Conservation (phyloP, 2,113 vertebrate genomes). For the Poeciliopsis retropinna region DNA sequence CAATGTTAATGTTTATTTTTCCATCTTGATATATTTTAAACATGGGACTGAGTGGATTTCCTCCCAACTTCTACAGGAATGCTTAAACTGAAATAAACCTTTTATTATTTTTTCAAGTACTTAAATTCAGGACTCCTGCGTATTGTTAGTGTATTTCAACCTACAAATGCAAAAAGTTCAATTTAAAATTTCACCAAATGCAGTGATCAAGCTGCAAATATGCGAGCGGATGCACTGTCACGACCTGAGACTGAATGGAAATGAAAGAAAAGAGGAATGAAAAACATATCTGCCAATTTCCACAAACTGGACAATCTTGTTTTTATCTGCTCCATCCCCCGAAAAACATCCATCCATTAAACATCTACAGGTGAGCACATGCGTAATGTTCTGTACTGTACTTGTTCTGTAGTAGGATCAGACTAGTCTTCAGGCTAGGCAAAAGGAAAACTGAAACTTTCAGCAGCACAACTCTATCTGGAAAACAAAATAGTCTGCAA, state of each 20-base stretch:
- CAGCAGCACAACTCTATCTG: slow-evolving; percentile 17
- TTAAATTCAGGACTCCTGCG: too few species aligned
- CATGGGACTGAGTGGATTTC: background rate
- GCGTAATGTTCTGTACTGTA: too few species aligned
- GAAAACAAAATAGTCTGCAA: background rate
- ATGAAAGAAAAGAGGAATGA: too few species aligned
- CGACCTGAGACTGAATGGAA: background rate
- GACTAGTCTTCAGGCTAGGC: background rate
- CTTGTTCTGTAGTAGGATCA: too few species aligned
- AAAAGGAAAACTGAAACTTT: background rate
- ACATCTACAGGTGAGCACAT: background rate
- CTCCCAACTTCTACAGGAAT: background rate
- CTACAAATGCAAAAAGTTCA: background rate
- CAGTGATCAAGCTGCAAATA: background rate
- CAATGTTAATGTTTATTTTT: background rate
- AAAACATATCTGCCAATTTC: background rate
- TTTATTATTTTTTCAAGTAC: too few species aligned
- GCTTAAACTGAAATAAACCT: background rate
- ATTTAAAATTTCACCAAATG: background rate
- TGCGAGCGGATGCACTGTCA: background rate
- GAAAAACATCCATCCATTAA: background rate
- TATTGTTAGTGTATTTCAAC: background rate
- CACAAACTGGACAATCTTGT: background rate
- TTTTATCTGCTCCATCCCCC: too few species aligned
- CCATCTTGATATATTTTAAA: slow-evolving; percentile 5